phyloP scores from a whole-genome alignment of 2,888 invertebrate species.

The Epistrophe grossulariae region DNA sequence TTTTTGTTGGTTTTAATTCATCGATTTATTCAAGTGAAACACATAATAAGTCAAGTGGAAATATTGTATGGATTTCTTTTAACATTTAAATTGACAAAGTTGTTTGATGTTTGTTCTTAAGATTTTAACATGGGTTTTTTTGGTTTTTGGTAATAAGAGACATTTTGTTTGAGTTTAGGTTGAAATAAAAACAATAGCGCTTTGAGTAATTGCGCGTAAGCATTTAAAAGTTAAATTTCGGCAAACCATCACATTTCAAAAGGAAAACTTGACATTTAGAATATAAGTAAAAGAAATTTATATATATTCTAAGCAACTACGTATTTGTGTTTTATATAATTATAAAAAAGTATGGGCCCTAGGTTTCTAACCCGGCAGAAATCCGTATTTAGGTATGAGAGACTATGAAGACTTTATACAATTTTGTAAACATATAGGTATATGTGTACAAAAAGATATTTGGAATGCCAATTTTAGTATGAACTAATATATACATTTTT shows the following conservation, averaged over 20 bases:
- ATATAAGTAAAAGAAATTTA: no score
- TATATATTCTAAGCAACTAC: no score
- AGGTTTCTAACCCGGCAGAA: no score
- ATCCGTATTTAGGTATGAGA: no score
- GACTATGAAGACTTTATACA: no score
- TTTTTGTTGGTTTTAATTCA: constrained; percentile 51
- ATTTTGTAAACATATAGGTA: no score
- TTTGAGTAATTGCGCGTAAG: background rate
- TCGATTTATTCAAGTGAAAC: constrained; percentile 68
- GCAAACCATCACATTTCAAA: background rate
- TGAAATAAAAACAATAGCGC: background rate
- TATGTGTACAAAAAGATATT: no score
- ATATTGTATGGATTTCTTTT: constrained; percentile 54
- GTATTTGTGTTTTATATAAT: no score
- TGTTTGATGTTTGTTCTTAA: constrained; percentile 34
- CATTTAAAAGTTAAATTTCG: background rate
- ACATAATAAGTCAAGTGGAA: constrained; percentile 61
- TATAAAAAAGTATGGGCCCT: no score
- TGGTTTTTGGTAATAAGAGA: constrained; percentile 30
- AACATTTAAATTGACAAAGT: constrained; percentile 51
- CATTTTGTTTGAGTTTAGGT: background rate
- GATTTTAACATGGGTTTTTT: background rate
- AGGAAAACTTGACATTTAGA: no score
- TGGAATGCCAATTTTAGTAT: no score
- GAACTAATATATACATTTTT: no score